Evolutionary conservation across 2,888 invertebrate genomes (phyloP).

Genomic region (Caenorhabditis drosophilae): DNA sequence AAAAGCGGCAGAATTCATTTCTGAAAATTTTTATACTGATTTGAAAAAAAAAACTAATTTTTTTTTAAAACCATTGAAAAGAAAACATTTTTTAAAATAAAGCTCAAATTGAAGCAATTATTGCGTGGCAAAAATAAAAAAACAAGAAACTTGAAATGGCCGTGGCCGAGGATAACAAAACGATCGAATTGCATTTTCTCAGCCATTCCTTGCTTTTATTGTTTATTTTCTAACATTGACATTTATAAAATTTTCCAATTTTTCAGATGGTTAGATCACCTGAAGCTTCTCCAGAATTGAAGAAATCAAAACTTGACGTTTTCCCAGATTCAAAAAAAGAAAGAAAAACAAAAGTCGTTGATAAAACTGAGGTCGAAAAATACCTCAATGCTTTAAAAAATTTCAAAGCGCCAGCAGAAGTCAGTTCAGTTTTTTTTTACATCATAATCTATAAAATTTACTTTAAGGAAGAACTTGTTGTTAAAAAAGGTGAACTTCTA

Average conservation of each 20-base stretch:
- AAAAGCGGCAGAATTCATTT: neutral
- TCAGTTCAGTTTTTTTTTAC: constrained; percentile 2
- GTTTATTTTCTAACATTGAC: too few species aligned
- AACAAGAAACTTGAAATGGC: too few species aligned
- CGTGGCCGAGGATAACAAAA: too few species aligned
- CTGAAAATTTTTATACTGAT: neutral
- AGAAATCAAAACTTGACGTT: constrained; percentile 22
- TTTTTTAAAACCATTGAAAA: neutral
- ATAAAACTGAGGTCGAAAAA: constrained; percentile 11
- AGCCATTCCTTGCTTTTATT: too few species aligned
- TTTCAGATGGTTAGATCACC: constrained; percentile 33
- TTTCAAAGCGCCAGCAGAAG: constrained; percentile 29
- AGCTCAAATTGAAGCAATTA: neutral
- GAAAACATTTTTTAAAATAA: neutral
- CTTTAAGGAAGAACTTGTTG: constrained; percentile 22
- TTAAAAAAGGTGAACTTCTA: constrained; percentile 5
- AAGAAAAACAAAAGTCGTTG: constrained; percentile 4
- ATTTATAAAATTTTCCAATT: too few species aligned
- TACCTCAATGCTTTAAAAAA: constrained; percentile 14
- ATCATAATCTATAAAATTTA: neutral
- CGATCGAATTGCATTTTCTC: too few species aligned
- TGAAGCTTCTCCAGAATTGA: constrained; percentile 24
- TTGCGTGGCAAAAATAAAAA: constrained; percentile 9
- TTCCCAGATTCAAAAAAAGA: constrained; percentile 7
- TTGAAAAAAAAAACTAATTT: too few species aligned